Base-by-base conservation (phyloP, 92 coral and sea anemone species). In the Phenganax marumi region DNA sequence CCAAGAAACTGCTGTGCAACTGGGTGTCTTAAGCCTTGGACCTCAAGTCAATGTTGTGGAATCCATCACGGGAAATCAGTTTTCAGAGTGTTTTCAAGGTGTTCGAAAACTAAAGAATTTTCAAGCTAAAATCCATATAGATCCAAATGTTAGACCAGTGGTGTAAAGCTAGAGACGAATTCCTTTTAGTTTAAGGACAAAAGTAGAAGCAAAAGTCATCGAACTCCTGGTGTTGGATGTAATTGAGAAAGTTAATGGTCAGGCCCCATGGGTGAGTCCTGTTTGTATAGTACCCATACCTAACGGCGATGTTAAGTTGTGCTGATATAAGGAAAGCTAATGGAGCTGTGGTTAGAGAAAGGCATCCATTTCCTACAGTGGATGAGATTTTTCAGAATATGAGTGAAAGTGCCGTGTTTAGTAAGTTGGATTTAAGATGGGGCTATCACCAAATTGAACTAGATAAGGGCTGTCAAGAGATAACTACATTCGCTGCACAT, bases 351-450 rank as follows among this genome's bases (percentile, higher is more conserved):
- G 46, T 21, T 21, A 46, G 74, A 50, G 74, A 68, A 25, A 17
- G 74, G 11, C 74, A 68, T 33, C 74, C 74, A 46, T 23, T 68
- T 68, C 74, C 74, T 7, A 68, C 74, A 6, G 47, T 68, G 6
- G 74, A 68, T 25, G 74, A 68, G 13, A 33, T 22, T 25, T n/a
- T 68, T 8, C 50, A 33, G 24, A 25, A 17, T 68, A 2, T 75
- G 66, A 75, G 52, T 64, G 43, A 51, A 17, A 51, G 58, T 24
- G 55, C 54, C 12, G 65, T 75, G 12, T 75, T 75, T 52, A 48
- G 61, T 10, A 75, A 75, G 64, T 50, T 75, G 49, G 80, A 75
- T 75, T 51, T 75, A 7, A 75, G 33, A 55, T 75, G 80, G 80
- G 80, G 80, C 12, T 73, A 48, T 24, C 80, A 50, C 54, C 80